Evolutionary conservation across 1,140 invertebrate genomes (phyloP), one percentile per base, ranked within the genome.

Genomic region (Neotoxoptera formosana): DNA sequence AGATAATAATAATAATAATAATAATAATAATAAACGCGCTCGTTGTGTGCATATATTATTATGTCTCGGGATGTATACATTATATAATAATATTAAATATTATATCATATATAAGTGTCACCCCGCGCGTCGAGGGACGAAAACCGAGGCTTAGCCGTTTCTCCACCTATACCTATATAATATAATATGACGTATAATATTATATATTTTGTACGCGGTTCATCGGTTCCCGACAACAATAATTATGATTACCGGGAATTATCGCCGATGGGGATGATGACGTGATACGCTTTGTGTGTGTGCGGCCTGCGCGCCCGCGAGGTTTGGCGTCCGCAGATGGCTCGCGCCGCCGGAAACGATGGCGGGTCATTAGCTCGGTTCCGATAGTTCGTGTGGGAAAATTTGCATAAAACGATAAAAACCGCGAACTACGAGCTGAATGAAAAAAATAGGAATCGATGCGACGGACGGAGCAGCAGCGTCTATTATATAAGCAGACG

Each of bases 381-480:
- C 41, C 41, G 41, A n/a, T n/a, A 81, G 60, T 48, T 53, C 23
- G 88, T 47, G 67, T 81, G 90, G 90, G 67, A 83, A 81, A 47
- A 91, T 91, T 91, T 51, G 60, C 90, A 83, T 91, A 83, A 91
- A 91, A 21, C 90, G 67, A 91, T 83, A 83, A 51, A 81, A 91
- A 91, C 48, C 48, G n/a, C 36, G 34, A 34, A 87, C 60, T 30
- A 76, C 17, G n/a, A 7, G 60, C 30, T 76, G n/a, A n/a, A n/a
- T n/a, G n/a, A n/a, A n/a, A 76, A 76, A 67, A 67, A 60, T 14
- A 51, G 17, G 21, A 86, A 86, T 86, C 84, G 45, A 86, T n/a
- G 45, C 25, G 84, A 23, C 8, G 36, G 83, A 76, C 60, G 60
- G n/a, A 30, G 60, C 14, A n/a, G 60, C 60, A 67, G 30, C 30